Base-by-base conservation (phyloP, 2,113 vertebrate species). In the Entosphenus tridentatus region DNA sequence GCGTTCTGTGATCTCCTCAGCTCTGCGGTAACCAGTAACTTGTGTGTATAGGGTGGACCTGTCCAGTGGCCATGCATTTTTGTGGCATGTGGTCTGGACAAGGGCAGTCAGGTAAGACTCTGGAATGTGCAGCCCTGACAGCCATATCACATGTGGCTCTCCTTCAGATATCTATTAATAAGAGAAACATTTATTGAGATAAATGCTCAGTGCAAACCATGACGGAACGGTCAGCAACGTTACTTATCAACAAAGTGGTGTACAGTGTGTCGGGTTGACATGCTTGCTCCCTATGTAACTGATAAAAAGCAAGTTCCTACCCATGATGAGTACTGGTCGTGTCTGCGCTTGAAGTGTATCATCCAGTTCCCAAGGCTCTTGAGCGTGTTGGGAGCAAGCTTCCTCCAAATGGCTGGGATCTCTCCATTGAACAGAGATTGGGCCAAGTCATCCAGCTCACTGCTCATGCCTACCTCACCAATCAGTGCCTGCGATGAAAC, bases 391-490 rank as follows among this genome's bases (percentile, higher is more conserved):
- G 93, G 90, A 4, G 92, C 90, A 12, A 96, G 76, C 39, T 77
- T 88, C 69, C 85, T 84, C 92, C 93, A 98, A 75, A 89, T 89
- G 1, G 57, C 70, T 1, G 92, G 91, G 68, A 98, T 88, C 11
- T 87, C 82, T 2, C 87, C 88, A 0, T 92, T 82, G 68, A 88
- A 95, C 69, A 96, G 83, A 1, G 92, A 83, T 65, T 77, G 78
- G 68, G 89, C 84, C 10, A 98, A 83, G 0, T 95, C 85, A 0
- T 96, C 93, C 73, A 95, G 73, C 72, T 95, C 89, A 3, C 71
- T 88, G 84, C 89, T 98, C 89, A 96, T 96, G 0, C 90, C 92
- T 1, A 96, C 88, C 11, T 96, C 87, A 18, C 90, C 93, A 2
- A 87, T 83, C 80, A 98, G 75, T 56, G 90, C 90, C 93, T 98